phyloP scores from a whole-genome alignment of 2,113 vertebrate genomes.

The Xiphorhynchus elegans region DNA sequence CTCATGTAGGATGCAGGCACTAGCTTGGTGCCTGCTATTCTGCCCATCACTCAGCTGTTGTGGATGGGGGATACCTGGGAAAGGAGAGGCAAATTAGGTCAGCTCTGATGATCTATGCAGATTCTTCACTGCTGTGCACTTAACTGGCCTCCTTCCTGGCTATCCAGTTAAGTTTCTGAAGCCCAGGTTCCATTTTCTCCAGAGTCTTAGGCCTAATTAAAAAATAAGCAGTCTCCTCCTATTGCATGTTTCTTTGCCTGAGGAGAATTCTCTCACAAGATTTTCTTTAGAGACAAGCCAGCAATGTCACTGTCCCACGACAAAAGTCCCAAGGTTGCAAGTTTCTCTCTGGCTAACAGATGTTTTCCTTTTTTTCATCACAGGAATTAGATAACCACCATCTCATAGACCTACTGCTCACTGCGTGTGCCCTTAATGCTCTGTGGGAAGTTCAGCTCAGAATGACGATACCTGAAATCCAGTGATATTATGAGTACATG shows the following conservation, averaged over 20 bases:
- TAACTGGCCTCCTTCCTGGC: neutral
- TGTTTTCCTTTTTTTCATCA: neutral
- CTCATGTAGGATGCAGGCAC: neutral
- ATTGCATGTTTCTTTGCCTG: neutral
- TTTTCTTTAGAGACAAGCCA: neutral
- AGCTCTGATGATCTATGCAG: neutral
- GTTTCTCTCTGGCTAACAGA: neutral
- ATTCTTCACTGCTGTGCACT: neutral
- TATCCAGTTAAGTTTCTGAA: neutral
- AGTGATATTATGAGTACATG: neutral
- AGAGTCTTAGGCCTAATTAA: neutral
- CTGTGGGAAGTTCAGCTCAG: constrained; percentile 9
- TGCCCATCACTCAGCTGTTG: neutral
- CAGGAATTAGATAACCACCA: neutral
- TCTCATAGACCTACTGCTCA: neutral
- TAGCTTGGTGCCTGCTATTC: neutral
- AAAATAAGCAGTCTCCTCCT: neutral
- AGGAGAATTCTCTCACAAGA: neutral
- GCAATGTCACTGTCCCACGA: neutral
- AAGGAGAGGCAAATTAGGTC: neutral
- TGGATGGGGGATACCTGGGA: neutral
- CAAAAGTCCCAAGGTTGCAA: neutral
- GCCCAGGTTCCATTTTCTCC: neutral
- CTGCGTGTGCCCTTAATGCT: neutral
- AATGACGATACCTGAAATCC: constrained; percentile 24